Percentiles rank a stretch among this genome's conserved stretches.
These are phyloP conservation scores for Eulemur mongoz DNA, from an alignment of 2,797 vertebrate species.

Conservation along the genomic window DNA sequence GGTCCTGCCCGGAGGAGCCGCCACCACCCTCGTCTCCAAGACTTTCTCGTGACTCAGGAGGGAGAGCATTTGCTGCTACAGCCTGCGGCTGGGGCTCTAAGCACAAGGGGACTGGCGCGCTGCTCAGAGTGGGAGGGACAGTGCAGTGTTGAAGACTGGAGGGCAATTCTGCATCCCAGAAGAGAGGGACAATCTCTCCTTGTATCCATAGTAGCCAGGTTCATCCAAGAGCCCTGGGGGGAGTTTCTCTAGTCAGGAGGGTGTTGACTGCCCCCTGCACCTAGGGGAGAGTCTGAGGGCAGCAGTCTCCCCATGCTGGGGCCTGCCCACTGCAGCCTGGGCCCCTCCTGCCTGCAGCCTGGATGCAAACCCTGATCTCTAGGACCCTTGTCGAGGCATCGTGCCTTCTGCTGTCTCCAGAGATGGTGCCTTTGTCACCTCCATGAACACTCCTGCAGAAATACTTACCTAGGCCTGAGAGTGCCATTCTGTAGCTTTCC, in stretches of 20 bases:
- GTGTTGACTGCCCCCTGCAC: not conserved
- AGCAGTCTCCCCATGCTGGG: too few relatives aligned
- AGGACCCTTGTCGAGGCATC: not conserved
- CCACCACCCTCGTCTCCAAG: not conserved
- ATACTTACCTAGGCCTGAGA: not conserved
- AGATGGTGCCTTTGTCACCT: not conserved
- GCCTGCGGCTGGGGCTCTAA: accelerated
- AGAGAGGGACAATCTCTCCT: accelerated
- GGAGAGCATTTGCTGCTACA: not conserved
- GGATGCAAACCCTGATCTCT: not conserved
- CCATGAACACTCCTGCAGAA: not conserved
- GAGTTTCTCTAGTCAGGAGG: not conserved
- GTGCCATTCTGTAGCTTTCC: not conserved
- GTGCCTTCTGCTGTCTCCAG: not conserved
- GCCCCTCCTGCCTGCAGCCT: not conserved
- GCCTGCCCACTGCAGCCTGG: not conserved
- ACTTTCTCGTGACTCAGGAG: not conserved
- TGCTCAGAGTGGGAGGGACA: not conserved
- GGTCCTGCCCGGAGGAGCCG: not conserved
- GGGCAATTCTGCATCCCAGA: not conserved
- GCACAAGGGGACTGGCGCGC: not conserved
- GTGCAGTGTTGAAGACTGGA: not conserved
- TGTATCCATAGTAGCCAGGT: not conserved
- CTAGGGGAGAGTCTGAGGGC: not conserved
- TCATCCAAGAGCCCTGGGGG: too few relatives aligned